Evolutionary conservation across 2,888 invertebrate species (phyloP), one percentile per base, ranked within the genome.

Genomic region (Noctua pronuba): DNA sequence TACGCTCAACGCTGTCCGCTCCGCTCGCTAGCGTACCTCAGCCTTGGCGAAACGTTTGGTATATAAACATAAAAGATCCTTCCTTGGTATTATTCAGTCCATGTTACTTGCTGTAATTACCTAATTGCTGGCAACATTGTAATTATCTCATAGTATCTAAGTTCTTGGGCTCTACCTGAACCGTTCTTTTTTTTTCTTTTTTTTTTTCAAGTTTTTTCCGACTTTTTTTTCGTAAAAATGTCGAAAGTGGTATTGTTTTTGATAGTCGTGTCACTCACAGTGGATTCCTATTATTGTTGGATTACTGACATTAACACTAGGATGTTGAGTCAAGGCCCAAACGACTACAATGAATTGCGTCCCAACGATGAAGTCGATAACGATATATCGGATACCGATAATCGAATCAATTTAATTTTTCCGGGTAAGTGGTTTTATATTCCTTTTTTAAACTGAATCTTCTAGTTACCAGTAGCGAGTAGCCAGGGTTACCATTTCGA

Each of bases 401-500:
- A 76, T 16, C 62, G 31, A 91, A 84, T 94, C 64, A 89, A 82
- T 82, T 86, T 94, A 74, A 92, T 93, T 71, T 94, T 91, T 86
- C 94, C 94, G 80, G 94, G 94, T 94, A 84, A 85, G 90, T 79
- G n/a, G n/a, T 64, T 64, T 76, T 66, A 3, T 38, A 11, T 52
- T 52, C 7, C 10, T 35, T 31, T 35, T 35, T 35, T 35, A 24
- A 13, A 31, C 7, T 74, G 18, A 11, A 24, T 49, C n/a, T 55
- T n/a, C 13, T n/a, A 55, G 13, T 58, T 28, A 28, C 55, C 16
- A 16, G 13, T 58, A 28, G 28, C n/a, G 55, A 55, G 8, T 16
- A 58, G 16, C 58, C 58, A 28, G 28, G 28, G 28, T 18, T 16
- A 28, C 58, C 28, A 28, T 16, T 28, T 28, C 28, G 28, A 58